These are phyloP conservation scores for Teleopsis dalmanni DNA, from an alignment of 1,140 invertebrate species.

Conservation along the genomic window DNA sequence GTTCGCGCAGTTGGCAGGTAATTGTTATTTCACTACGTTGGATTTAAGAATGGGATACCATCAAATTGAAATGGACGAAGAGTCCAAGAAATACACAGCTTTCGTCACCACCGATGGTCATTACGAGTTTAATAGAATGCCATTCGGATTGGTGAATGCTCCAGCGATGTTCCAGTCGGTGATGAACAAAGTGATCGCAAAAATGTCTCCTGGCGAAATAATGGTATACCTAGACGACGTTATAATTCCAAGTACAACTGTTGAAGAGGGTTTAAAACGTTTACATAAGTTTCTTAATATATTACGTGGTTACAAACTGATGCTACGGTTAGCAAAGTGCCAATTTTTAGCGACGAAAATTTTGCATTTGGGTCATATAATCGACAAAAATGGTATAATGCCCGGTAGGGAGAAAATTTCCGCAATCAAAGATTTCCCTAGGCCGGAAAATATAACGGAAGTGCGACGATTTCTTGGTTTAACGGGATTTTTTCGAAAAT, in stretches of 20 bases:
- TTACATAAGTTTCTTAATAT: neutral
- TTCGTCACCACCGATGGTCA: conserved; percentile 33
- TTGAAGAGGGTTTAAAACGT: conserved; percentile 14
- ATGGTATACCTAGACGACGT: conserved; percentile 13
- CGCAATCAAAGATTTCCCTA: conserved; percentile 22
- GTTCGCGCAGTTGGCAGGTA: conserved; percentile 39
- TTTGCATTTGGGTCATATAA: conserved; percentile 14
- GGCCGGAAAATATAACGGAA: conserved; percentile 19
- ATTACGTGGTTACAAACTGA: neutral
- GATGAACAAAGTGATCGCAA: conserved; percentile 21
- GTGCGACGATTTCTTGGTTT: conserved; percentile 26
- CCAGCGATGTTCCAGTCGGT: conserved; percentile 44
- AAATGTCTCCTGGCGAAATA: conserved; percentile 6
- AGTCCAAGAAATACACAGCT: conserved; percentile 41
- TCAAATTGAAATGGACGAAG: conserved; percentile 42
- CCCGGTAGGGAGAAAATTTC: conserved; percentile 24
- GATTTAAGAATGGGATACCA: conserved; percentile 47
- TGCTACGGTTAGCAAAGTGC: neutral
- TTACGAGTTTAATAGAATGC: conserved; percentile 23
- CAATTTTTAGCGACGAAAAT: too few species aligned
- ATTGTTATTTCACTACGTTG: conserved; percentile 18
- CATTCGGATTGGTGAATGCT: conserved; percentile 22
- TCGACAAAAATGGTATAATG: conserved; percentile 17
- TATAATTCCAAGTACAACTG: too few species aligned
- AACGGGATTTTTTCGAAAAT: conserved; percentile 12